Base-by-base conservation (phyloP, 2,113 vertebrate genomes). In the Dolichotis patagonum region DNA sequence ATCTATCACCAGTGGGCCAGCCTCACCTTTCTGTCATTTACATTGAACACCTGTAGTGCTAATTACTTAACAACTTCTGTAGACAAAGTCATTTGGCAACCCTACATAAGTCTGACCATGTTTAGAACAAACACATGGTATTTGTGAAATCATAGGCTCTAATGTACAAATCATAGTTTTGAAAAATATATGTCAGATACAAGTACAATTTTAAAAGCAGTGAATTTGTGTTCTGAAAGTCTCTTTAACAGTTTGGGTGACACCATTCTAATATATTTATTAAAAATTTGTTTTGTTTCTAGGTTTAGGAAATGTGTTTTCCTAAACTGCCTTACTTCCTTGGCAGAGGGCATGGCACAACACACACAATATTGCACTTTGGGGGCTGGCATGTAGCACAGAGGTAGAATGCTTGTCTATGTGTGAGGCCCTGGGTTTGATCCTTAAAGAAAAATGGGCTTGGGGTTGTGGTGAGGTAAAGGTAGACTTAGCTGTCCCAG, bases 1-100 rank as follows among this genome's bases (percentile, higher is more conserved):
- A 38, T 91, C 73, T 32, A 0, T 35, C 88, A 43, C 43, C 11
- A 1, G 38, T 52, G 35, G 7, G 24, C 35, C 19, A 41, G 16
- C 32, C 62, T 81, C 60, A 83, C 88, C 35, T 60, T 90, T 85
- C 83, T 46, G 22, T 3, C 14, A 7, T 60, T 92, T 84, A 67
- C 5, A 35, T 90, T 73, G 32, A 85, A 54, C 28, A 10, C 7
- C 58, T 63, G 4, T 12, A 5, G 32, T 78, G 19, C 28, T 56
- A 9, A 38, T 93, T 71, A 49, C 43, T 73, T 82, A 71, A 38
- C 24, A 56, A 22, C 52, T 86, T 94, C 43, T 87, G 52, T 67
- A 35, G 86, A 84, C 35, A 60, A 92, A 84, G 19, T 86, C 38
- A 22, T 84, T 89, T 92, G 30, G 46, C 84, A 87, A 90, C 83